phyloP scores from a whole-genome alignment of 2,888 invertebrate genomes.

The Gortyna flavago region DNA sequence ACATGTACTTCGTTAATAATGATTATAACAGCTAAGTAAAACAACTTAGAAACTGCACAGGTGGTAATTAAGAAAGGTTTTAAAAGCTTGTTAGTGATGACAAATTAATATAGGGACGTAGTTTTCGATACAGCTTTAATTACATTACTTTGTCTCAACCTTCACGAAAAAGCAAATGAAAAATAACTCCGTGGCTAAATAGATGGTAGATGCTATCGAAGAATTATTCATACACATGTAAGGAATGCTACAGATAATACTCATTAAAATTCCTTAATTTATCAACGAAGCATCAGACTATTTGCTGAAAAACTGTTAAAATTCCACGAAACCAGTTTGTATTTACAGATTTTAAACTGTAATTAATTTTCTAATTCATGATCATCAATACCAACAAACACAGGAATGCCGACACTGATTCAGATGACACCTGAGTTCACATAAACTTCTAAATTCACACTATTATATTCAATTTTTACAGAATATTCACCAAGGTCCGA shows the following conservation, averaged over 20 bases:
- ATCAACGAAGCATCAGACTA: constrained; percentile 16
- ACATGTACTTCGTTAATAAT: constrained; percentile 27
- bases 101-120: constrained; percentile 27
- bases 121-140: constrained; percentile 35
- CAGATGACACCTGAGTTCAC: neutral
- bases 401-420: neutral
- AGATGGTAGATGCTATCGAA: constrained; percentile 9
- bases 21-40: constrained; percentile 26
- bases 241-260: constrained; percentile 8
- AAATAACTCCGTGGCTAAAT: neutral
- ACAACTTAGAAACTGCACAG: constrained; percentile 11
- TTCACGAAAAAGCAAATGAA: constrained; percentile 26
- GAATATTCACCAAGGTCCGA: constrained; percentile 20
- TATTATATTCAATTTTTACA: constrained; percentile 4
- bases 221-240: constrained; percentile 11
- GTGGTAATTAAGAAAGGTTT: constrained; percentile 36
- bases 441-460: neutral
- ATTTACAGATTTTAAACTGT: constrained; percentile 8
- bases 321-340: neutral
- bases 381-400: neutral
- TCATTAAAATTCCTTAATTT: constrained; percentile 16
- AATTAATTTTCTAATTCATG: constrained; percentile 19
- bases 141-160: constrained; percentile 14
- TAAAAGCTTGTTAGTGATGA: constrained; percentile 31
- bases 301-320: constrained; percentile 12